Percentiles rank a stretch among this genome's conserved stretches.
Evolutionary conservation across 2,888 invertebrate genomes (phyloP).

Genomic region (Amitus sp.): DNA sequence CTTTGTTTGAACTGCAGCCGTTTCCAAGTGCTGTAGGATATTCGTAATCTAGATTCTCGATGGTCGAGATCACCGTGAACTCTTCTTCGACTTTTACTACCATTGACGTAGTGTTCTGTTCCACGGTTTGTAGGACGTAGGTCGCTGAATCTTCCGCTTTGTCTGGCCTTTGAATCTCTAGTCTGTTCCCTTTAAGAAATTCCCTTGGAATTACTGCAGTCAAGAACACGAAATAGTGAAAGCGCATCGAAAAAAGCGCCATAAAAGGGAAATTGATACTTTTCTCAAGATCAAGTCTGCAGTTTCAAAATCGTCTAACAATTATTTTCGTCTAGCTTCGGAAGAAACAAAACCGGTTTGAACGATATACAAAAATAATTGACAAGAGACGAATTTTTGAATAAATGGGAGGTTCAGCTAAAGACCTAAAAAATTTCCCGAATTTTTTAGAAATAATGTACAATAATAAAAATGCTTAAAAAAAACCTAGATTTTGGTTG

Average conservation of each 20-base stretch:
- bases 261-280: background rate
- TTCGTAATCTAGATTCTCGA: conserved; percentile 18
- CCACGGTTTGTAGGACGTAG: conserved; percentile 41
- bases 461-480: too few species aligned
- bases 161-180: conserved; percentile 10
- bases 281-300: too few species aligned
- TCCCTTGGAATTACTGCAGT: background rate
- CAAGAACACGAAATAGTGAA: background rate
- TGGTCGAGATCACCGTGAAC: conserved; percentile 30
- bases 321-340: too few species aligned
- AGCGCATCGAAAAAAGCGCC: background rate
- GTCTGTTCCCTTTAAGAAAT: background rate
- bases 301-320: too few species aligned
- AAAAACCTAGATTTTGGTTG: too few species aligned
- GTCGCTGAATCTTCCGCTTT: conserved; percentile 16
- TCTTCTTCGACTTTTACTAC: conserved; percentile 40
- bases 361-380: too few species aligned
- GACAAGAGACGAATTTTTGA: too few species aligned
- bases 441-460: too few species aligned
- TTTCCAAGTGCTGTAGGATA: background rate
- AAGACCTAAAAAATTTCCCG: too few species aligned
- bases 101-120: conserved; percentile 36
- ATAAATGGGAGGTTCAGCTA: too few species aligned
- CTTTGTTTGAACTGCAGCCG: conserved; percentile 15
- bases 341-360: too few species aligned